Evolutionary conservation across 2,797 vertebrate species (phyloP), one percentile per base, ranked within the genome.

Genomic region (Allobates femoralis): DNA sequence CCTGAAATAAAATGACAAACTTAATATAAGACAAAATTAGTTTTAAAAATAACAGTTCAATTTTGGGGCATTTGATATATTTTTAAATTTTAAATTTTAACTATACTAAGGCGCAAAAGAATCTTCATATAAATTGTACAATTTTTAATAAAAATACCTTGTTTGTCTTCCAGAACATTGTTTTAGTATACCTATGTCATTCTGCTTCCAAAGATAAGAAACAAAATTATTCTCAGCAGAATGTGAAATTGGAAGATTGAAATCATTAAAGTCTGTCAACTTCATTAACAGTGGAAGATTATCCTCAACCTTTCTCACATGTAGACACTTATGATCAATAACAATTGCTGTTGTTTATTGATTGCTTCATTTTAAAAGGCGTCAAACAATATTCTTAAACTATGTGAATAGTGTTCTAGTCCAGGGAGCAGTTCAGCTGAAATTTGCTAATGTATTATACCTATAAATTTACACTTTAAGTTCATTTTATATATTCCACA

Each of bases 221-320:
- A 67, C 37, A 81, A 51, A 67, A 81, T 81, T 64, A 81, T 81
- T 81, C 46, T 41, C 79, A 51, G 28, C 60, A 67, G 79, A 81
- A 81, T 81, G 79, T 81, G 60, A 81, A 81, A 81, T 81, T 81
- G 46, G 79, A 81, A 81, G 79, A 67, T 81, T 81, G 32, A 81
- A 67, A 81, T 81, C 79, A 81, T 81, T 81, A 67, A 81, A 67
- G 64, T 66, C 79, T 81, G 62, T 81, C 79, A 81, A 81, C 60
- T 66, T 81, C 60, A 81, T 81, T 81, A 81, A 81, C 79, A 66
- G 79, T 67, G 23, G 62, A 64, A 67, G 62, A 81, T 67, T 81
- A 81, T 81, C 67, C 46, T 67, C 79, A 66, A 51, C 79, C 79
- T 81, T 28, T 67, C 79, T 51, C 62, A 51, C 60, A 66, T 67